Base-by-base conservation (phyloP, 2,888 invertebrate genomes). In the Temnothorax ravouxi region DNA sequence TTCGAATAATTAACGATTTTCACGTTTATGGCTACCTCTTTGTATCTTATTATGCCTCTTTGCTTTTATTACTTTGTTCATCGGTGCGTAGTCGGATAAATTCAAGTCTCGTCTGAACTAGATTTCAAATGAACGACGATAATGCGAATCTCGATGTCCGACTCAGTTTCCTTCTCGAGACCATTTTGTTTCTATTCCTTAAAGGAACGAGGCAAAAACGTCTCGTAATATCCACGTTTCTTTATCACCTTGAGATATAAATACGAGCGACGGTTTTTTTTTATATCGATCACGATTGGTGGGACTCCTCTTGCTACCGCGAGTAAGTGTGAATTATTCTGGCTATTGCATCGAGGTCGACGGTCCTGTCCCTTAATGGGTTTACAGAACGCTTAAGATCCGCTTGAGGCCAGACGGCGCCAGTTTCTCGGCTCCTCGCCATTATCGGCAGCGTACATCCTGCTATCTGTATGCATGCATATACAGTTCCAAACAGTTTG, bases 401-500 rank as follows among this genome's bases (percentile, higher is more conserved):
- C 84, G 62, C 29, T 77, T 66, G 56, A 83, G 88, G 84, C 88
- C 85, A 90, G 90, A 91, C 91, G 90, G 91, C 90, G 90, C 91
- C 90, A 86, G 74, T 21, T 77, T 81, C 88, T 47, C 76, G 88
- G 86, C 91, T 90, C 90, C 86, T 86, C 56, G 90, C 84, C 85
- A 88, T 91, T 88, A 85, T 84, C 41, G 74, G 82, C 84, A 83
- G 86, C 85, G 85, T 89, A 86, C 76, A 85, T 88, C 80, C 76
- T 84, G 13, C 62, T 69, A 56, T 56, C 44, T 44, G 29, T 52
- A 52, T 38, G 41, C 25, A 41, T 44, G 67, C 29, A 54, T 6
- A 62, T 11, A 62, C 9, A 47, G 15, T 25, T 56, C 47, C 44
- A 79, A 71, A 79, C 34, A 71, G 15, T 71, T 79, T 56, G 15